phyloP scores from a whole-genome alignment of 2,113 vertebrate species.

The Galemys pyrenaicus region DNA sequence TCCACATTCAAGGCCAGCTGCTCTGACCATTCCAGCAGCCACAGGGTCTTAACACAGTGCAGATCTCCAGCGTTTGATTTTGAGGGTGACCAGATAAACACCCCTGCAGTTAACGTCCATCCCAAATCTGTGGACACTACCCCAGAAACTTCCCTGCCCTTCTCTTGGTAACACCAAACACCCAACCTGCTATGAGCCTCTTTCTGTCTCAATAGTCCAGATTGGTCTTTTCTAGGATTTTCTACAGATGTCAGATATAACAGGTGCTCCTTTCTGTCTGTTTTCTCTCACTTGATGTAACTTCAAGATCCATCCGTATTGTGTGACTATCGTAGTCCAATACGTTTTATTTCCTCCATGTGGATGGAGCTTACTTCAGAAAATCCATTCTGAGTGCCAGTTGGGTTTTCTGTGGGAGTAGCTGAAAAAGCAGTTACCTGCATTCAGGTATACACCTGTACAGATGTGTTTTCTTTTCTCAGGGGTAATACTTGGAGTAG shows the following conservation, averaged over 20 bases:
- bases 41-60: too few relatives aligned
- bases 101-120: background rate
- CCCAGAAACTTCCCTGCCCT: background rate
- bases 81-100: background rate
- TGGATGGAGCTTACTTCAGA: background rate
- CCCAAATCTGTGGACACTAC: background rate
- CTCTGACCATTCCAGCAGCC: background rate
- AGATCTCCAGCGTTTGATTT: background rate
- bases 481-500: too few relatives aligned
- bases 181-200: background rate
- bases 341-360: background rate
- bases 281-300: background rate
- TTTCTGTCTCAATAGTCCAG: accelerated
- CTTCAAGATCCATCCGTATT: accelerated
- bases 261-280: too few relatives aligned
- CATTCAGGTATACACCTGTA: background rate
- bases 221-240: background rate
- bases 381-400: background rate
- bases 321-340: accelerated
- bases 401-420: background rate
- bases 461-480: background rate
- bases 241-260: background rate
- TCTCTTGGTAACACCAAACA: background rate
- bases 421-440: background rate
- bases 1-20: background rate